These are phyloP conservation scores for Hippoglossus hippoglossus DNA, from an alignment of 2,797 vertebrate species.

Conservation along the genomic window DNA sequence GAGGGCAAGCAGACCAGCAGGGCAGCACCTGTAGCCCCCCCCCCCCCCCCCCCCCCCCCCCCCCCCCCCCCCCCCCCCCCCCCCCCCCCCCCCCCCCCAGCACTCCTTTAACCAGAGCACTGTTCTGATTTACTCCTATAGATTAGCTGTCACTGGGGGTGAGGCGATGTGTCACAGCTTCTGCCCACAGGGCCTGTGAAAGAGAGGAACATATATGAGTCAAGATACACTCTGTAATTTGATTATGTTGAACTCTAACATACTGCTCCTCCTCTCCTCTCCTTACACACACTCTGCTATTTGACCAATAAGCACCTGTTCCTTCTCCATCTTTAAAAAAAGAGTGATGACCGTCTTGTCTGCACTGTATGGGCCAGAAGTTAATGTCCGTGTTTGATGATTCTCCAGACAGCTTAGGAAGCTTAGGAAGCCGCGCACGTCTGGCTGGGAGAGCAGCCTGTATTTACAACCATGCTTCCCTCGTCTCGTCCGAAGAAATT, in stretches of 20 bases:
- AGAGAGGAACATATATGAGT: constrained; percentile 37
- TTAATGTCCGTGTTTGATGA: constrained; percentile 42
- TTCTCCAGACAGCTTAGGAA: constrained; percentile 48
- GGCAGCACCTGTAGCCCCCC: constrained; percentile 27
- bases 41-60: not conserved
- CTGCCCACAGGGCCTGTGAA: constrained; percentile 19
- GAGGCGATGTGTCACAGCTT: constrained; percentile 39
- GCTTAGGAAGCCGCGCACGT: constrained; percentile 40
- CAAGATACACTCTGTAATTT: constrained; percentile 31
- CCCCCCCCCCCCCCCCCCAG: not conserved
- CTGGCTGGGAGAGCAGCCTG: constrained; percentile 29
- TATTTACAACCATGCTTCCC: constrained; percentile 63
- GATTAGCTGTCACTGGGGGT: constrained; percentile 70
- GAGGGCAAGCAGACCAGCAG: constrained; percentile 11
- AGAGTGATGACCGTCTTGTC: constrained; percentile 27
- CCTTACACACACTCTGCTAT: constrained; percentile 1
- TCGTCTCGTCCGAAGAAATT: constrained; percentile 32
- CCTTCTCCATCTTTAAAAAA: not conserved
- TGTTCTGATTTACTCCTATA: constrained; percentile 64
- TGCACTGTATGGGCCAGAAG: constrained; percentile 20
- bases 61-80: not conserved
- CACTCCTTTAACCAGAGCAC: constrained; percentile 45
- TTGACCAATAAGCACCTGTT: constrained; percentile 2
- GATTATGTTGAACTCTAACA: constrained; percentile 17
- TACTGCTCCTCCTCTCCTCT: not conserved